A percentile compares a stretch with the other conserved stretches of the same genome.
These are phyloP conservation scores for Leptinotarsa peninsularis DNA, from an alignment of 2,888 invertebrate species.

Conservation along the genomic window DNA sequence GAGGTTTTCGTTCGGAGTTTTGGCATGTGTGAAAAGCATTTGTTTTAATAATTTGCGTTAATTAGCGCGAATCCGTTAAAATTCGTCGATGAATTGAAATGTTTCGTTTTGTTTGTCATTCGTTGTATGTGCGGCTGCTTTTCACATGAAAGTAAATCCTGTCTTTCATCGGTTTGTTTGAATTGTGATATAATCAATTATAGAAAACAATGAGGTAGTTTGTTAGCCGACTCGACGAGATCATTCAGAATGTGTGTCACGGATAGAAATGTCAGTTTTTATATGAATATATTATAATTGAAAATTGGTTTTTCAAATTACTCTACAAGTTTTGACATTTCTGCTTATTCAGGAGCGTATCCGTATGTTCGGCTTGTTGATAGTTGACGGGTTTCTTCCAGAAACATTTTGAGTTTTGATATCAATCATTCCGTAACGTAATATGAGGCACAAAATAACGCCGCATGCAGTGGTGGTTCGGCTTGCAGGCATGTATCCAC, in stretches of 20 bases:
- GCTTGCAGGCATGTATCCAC: too few relatives aligned
- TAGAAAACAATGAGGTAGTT: conserved; percentile 1
- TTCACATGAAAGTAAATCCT: conserved; percentile 11
- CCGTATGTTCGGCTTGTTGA: too few relatives aligned
- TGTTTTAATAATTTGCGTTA: conserved; percentile 25
- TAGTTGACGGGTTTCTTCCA: too few relatives aligned
- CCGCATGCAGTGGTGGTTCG: too few relatives aligned
- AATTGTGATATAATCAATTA: conserved; percentile 18
- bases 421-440: too few relatives aligned
- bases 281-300: too few relatives aligned
- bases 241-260: conserved; percentile 4
- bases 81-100: conserved; percentile 22
- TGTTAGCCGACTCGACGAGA: background rate
- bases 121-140: background rate
- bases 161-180: conserved; percentile 13
- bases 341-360: too few relatives aligned
- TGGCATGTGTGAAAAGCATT: conserved; percentile 42
- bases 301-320: too few relatives aligned
- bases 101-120: conserved; percentile 7
- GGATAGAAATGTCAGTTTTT: background rate
- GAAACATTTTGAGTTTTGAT: too few relatives aligned
- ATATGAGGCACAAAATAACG: too few relatives aligned
- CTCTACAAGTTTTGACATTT: too few relatives aligned
- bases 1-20: conserved; percentile 22
- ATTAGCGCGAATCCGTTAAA: conserved; percentile 18